Evolutionary conservation across 2,797 vertebrate genomes (phyloP).

Genomic region (Rhincodon typus): DNA sequence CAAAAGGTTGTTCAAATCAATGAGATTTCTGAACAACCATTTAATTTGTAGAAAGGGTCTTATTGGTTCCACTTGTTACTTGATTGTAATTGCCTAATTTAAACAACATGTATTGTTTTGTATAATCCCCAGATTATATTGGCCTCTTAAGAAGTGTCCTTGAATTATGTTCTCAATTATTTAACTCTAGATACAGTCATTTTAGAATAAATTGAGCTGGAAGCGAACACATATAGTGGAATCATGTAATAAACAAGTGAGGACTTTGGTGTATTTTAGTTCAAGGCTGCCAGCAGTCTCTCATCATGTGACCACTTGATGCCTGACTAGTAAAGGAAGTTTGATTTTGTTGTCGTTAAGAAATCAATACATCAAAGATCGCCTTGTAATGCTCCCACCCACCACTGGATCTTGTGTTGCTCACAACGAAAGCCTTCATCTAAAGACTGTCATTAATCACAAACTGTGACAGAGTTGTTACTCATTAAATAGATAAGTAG

Average conservation of each 20-base stretch:
- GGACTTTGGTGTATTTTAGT: background rate
- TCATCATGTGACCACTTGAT: background rate
- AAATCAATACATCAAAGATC: background rate
- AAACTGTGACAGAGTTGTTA: constrained; percentile 39
- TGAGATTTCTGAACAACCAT: background rate
- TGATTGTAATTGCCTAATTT: background rate
- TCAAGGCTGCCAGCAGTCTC: background rate
- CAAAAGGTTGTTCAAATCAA: background rate
- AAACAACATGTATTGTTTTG: constrained; percentile 11
- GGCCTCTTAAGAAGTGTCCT: background rate
- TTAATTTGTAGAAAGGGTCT: background rate
- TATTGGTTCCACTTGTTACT: background rate
- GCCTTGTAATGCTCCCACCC: background rate
- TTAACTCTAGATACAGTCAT: background rate
- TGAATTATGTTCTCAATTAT: background rate
- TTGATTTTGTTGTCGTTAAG: background rate
- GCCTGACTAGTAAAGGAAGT: background rate
- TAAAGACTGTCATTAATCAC: constrained; percentile 39
- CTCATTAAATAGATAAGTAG: constrained; percentile 50
- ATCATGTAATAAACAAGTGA: background rate
- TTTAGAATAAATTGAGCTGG: background rate
- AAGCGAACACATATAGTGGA: background rate
- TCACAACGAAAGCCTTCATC: constrained; percentile 34
- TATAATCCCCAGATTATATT: background rate
- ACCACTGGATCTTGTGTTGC: background rate